Percentiles rank a stretch among this genome's conserved stretches.
phyloP scores from a whole-genome alignment of 1,140 invertebrate species.

The Leptopilina clavipes region DNA sequence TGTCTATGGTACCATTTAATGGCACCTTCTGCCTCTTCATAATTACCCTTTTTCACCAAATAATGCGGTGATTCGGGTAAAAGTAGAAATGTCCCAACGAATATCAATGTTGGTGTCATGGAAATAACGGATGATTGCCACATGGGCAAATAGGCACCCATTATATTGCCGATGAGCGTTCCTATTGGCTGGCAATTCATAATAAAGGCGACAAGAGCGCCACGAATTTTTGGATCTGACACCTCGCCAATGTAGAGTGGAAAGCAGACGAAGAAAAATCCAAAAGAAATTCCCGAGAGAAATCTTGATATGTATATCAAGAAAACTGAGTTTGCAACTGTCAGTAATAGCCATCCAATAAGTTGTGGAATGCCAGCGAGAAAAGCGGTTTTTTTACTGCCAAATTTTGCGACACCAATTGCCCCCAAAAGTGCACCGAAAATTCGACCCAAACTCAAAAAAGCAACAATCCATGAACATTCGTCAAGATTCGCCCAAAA shows the following conservation, averaged over 20 bases:
- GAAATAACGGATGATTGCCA: slow-evolving; percentile 77
- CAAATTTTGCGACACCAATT: slow-evolving; percentile 73
- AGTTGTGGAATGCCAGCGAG: slow-evolving; percentile 78
- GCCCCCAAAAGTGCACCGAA: slow-evolving; percentile 67
- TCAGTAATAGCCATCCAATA: slow-evolving; percentile 76
- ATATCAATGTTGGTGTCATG: slow-evolving; percentile 67
- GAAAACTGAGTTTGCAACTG: slow-evolving; percentile 69
- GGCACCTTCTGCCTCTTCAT: slow-evolving; percentile 77
- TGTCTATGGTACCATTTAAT: slow-evolving; percentile 45
- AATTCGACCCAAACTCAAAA: slow-evolving; percentile 73
- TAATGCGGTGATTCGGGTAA: slow-evolving; percentile 86
- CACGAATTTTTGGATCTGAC: slow-evolving; percentile 78
- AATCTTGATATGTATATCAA: slow-evolving; percentile 76
- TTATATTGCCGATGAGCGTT: slow-evolving; percentile 80
- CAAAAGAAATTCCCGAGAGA: slow-evolving; percentile 79
- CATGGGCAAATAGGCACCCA: slow-evolving; percentile 75
- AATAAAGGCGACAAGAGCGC: slow-evolving; percentile 74
- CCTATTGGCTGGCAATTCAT: slow-evolving; percentile 72
- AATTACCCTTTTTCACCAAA: slow-evolving; percentile 75
- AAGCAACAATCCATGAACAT: slow-evolving; percentile 80
- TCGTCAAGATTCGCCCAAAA: slow-evolving; percentile 76
- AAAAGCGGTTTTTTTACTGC: slow-evolving; percentile 80
- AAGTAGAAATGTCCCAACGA: slow-evolving; percentile 78
- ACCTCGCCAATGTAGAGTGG: slow-evolving; percentile 82
- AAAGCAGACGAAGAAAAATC: slow-evolving; percentile 79